A percentile compares a stretch with the other conserved stretches of the same genome.
These are phyloP conservation scores for Lophotis ruficrista DNA, from an alignment of 2,113 vertebrate genomes.

Conservation along the genomic window DNA sequence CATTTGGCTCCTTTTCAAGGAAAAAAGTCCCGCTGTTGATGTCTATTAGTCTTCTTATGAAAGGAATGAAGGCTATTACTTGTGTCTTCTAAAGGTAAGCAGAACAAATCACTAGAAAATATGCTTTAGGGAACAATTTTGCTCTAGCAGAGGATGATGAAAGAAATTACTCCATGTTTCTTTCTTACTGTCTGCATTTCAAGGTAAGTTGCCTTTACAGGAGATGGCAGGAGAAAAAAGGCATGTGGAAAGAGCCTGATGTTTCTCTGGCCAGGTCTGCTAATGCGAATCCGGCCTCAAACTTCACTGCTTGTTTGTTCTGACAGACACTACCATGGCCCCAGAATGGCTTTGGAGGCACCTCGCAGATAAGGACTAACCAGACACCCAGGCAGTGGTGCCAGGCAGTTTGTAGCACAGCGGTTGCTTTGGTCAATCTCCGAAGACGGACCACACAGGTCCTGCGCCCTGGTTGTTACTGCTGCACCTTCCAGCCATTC, in stretches of 20 bases:
- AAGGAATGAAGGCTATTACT: conserved; percentile 39
- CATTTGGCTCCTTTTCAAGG: conserved; percentile 16
- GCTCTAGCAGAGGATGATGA: background rate
- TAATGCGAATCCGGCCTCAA: background rate
- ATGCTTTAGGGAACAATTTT: conserved; percentile 23
- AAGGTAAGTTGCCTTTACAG: conserved; percentile 18
- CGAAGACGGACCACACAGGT: accelerated
- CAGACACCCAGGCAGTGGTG: background rate
- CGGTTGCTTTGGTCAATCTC: background rate
- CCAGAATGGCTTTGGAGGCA: background rate
- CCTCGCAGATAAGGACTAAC: background rate
- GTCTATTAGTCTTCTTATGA: conserved; percentile 23
- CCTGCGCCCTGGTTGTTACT: background rate
- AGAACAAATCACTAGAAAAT: conserved; percentile 36
- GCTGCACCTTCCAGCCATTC: background rate
- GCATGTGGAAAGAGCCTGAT: background rate
- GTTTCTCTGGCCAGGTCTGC: background rate
- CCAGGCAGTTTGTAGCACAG: background rate
- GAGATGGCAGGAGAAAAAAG: background rate
- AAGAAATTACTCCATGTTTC: conserved; percentile 28
- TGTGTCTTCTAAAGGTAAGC: conserved; percentile 33
- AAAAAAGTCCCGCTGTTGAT: background rate
- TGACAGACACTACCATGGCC: background rate
- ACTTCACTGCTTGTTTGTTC: background rate
- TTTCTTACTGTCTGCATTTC: background rate